Base-by-base conservation (phyloP, 2,797 vertebrate genomes). In the Tenualosa ilisha region DNA sequence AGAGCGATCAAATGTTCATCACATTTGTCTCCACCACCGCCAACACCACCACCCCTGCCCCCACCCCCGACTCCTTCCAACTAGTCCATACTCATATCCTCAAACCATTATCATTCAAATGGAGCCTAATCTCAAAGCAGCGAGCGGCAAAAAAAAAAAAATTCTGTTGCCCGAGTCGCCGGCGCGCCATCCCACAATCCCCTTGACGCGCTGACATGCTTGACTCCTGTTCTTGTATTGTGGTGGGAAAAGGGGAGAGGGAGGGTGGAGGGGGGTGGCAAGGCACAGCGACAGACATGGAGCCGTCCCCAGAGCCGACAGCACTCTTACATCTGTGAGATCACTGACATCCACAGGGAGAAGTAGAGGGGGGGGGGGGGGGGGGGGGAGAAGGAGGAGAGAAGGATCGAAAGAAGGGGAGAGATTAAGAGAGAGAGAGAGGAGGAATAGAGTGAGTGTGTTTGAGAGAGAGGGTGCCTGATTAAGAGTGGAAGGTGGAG, bases 1-100 rank as follows among this genome's bases (percentile, higher is more conserved):
- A 43, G 68, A 3, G 37, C 68, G 68, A 75, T 75, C 68, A 75
- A 75, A 75, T 75, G 68, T 75, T 75, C 68, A 75, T 75, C 68
- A 40, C 68, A 75, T 75, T 75, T 26, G 15, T 40, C 13, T 31
- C 63, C 24, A 2, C 26, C 65, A 15, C 68, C 65, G 3, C 6
- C 37, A 37, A 1, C 31, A 13, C 56, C 68, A 20, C 37, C 31
- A 40, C 68, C 51, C 12, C 50, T 15, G 0, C 37, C 37, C 13
- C 63, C 26, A 8, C 61, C 61, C 8, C 12, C 15, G 2, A 4
- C 2, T 61, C 5, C 65, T 37, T 15, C 20, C 37, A 7, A 11
- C 40, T 0, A 7, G 17, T 46, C 72, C 72, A 2, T 43, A n/a
- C 17, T 37, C 37, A 46, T 7, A 46, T 46, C 20, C 37, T 22